Base-by-base conservation (phyloP, 2,888 invertebrate genomes). In the Gisinianus flammeolus region DNA sequence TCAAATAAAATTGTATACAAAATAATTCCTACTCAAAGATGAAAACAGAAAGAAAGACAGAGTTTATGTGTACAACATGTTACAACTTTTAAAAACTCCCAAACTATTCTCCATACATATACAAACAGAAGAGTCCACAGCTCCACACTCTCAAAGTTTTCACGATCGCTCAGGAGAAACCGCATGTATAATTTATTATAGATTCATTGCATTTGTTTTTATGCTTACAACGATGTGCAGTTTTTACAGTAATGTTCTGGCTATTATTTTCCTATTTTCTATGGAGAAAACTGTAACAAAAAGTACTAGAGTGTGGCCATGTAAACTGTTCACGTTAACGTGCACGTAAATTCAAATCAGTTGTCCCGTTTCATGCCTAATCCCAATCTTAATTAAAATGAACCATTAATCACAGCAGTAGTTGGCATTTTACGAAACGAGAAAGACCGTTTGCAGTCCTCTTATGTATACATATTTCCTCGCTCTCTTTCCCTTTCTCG, bases 301-400 rank as follows among this genome's bases (percentile, higher is more conserved):
- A 58, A 58, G 16, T 19, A 33, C 31, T 52, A 70, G 28, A 66
- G 44, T 66, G 75, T 75, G 56, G 54, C 66, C 73, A 73, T 35
- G 62, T 73, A 73, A 54, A 54, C 52, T 28, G 24, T 67, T 54
- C 8, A 62, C 62, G 62, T 62, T 22, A 26, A 26, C 28, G 24
- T 62, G 26, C 4, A 35, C 56, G 30, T 30, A 31, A 54, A 71
- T 54, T 30, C 22, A 71, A 71, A 52, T 67, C 54, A 75, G 67
- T 75, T 67, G 66, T 66, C 75, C 67, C 75, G 54, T 44, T 35
- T 30, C 58, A 56, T 44, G 44, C 30, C 76, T 68, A 77, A 77
- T 64, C 64, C 70, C 69, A 58, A 76, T 79, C 79, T 73, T 73
- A 79, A 76, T 79, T 76, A 79, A 76, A 79, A 79, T 73, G 68